phyloP scores from a whole-genome alignment of 2,888 invertebrate species.

The Neuroscelio doddi region DNA sequence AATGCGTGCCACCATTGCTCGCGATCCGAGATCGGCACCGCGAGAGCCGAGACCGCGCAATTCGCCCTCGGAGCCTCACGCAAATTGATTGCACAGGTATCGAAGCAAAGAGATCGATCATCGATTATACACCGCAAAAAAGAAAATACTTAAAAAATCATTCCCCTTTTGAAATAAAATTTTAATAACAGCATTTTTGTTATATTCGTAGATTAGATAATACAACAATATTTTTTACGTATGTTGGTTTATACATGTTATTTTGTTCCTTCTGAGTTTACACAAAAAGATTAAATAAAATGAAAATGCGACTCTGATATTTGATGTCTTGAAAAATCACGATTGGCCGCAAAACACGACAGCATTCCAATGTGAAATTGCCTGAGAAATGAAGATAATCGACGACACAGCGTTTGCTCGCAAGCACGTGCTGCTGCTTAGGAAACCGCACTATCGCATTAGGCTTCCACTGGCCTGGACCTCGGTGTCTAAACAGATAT shows the following conservation, averaged over 20 bases:
- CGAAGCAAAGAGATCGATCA: conserved; percentile 37
- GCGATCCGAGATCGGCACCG: conserved; percentile 25
- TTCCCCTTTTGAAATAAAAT: too few relatives aligned
- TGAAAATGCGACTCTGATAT: too few relatives aligned
- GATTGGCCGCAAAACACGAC: too few relatives aligned
- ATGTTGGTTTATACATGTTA: too few relatives aligned
- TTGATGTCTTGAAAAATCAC: too few relatives aligned
- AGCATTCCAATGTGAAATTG: conserved; percentile 26
- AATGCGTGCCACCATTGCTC: conserved; percentile 45
- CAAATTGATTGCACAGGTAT: conserved; percentile 57
- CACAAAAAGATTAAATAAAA: too few relatives aligned
- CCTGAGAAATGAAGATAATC: conserved; percentile 36
- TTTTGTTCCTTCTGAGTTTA: too few relatives aligned
- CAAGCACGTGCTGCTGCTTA: conserved; percentile 45
- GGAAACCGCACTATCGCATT: conserved; percentile 32
- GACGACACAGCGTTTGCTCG: conserved; percentile 28
- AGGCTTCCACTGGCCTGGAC: conserved; percentile 19
- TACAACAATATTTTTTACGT: too few relatives aligned
- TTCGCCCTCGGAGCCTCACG: conserved; percentile 39
- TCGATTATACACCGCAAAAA: too few relatives aligned
- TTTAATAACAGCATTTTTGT: too few relatives aligned
- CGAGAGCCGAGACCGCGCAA: conserved; percentile 14
- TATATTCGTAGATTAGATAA: too few relatives aligned
- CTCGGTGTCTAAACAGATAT: conserved; percentile 22
- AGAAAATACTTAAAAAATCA: too few relatives aligned